These are phyloP conservation scores for Alligator sinensis DNA, from an alignment of 2,113 vertebrate species.

Conservation along the genomic window DNA sequence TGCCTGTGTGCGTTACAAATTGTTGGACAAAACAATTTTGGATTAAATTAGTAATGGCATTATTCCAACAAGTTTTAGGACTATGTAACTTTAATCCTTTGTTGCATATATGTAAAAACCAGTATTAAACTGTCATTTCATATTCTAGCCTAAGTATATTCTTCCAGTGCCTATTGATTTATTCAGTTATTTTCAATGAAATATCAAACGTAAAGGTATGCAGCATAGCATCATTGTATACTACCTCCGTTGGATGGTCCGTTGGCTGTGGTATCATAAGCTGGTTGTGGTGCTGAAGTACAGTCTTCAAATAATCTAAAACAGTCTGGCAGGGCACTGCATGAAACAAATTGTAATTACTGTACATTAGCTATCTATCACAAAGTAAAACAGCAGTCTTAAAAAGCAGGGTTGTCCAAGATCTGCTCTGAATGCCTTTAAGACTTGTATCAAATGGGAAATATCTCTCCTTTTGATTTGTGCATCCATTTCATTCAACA, in stretches of 20 bases:
- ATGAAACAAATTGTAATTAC: constrained; percentile 53
- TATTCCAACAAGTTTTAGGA: not conserved
- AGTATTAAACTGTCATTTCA: too few species aligned
- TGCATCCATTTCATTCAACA: constrained; percentile 55
- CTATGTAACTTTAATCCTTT: not conserved
- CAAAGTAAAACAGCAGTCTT: constrained; percentile 12
- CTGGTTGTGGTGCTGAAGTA: constrained; percentile 96
- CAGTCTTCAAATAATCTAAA: constrained; percentile 95
- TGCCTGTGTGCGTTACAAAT: not conserved
- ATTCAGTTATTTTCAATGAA: not conserved
- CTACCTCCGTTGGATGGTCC: constrained; percentile 94
- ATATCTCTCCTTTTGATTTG: constrained; percentile 54
- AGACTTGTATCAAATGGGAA: constrained; percentile 52
- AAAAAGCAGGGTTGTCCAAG: constrained; percentile 45
- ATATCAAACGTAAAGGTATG: not conserved
- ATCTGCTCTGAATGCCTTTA: constrained; percentile 8
- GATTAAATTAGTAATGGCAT: not conserved
- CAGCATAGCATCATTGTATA: not conserved
- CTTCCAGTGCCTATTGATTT: not conserved
- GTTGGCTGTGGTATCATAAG: constrained; percentile 86
- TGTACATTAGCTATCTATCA: constrained; percentile 5
- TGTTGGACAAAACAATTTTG: not conserved
- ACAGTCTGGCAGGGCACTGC: constrained; percentile 97
- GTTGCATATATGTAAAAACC: not conserved
- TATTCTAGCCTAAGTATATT: not conserved